Evolutionary conservation across 2,888 invertebrate genomes (phyloP).

Genomic region (Slavum lentiscoides): DNA sequence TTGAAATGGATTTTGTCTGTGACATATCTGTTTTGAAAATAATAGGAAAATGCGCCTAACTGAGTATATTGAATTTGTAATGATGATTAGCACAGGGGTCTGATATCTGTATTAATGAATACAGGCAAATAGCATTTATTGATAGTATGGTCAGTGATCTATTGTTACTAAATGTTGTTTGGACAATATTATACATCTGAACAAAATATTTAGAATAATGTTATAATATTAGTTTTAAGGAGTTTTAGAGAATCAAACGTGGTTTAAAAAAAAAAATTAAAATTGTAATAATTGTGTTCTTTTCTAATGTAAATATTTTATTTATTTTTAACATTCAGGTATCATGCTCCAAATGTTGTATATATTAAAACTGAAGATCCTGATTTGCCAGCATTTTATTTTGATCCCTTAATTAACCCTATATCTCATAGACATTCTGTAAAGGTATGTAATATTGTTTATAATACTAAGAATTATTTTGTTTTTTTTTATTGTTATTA

Average conservation of each 20-base stretch:
- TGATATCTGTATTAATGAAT: conserved; percentile 54
- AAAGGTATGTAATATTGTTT: conserved; percentile 63
- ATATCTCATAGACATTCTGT: conserved; percentile 92
- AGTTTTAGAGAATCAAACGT: neutral
- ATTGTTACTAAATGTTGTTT: conserved; percentile 30
- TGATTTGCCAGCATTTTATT: conserved; percentile 98
- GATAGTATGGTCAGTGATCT: conserved; percentile 52
- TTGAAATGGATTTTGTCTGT: conserved; percentile 36
- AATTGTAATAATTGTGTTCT: neutral
- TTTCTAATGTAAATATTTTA: neutral
- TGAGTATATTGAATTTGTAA: conserved; percentile 39
- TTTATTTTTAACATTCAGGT: conserved; percentile 68
- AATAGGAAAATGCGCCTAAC: conserved; percentile 30
- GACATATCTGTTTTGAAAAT: conserved; percentile 19
- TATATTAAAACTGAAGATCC: conserved; percentile 99
- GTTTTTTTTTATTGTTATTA: no score
- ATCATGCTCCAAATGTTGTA: conserved; percentile 98
- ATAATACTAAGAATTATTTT: neutral
- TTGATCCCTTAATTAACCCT: conserved; percentile 98
- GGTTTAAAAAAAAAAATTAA: neutral
- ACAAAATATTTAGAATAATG: conserved; percentile 14
- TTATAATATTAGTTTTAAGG: neutral
- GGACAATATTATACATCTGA: conserved; percentile 46
- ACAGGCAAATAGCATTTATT: conserved; percentile 34
- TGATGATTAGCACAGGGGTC: conserved; percentile 56